phyloP scores from a whole-genome alignment of 2,113 vertebrate genomes.

The Pelodiscus sinensis region DNA sequence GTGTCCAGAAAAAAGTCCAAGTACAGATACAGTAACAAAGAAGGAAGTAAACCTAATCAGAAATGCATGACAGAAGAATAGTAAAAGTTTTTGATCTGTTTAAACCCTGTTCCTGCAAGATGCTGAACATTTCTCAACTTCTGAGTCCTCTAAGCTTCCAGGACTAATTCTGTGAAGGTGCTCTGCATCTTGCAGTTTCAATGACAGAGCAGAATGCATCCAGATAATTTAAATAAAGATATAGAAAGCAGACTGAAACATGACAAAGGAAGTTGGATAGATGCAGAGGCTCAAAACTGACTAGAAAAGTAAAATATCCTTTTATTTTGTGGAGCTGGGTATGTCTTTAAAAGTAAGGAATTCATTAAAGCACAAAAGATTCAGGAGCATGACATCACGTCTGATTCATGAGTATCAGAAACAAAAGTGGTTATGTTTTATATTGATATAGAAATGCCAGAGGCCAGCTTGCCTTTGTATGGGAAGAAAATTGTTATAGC shows the following conservation, averaged over 20 bases:
- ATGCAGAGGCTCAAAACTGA: neutral
- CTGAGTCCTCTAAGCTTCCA: neutral
- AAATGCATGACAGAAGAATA: neutral
- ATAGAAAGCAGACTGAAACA: neutral
- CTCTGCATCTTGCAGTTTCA: neutral
- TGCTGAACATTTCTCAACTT: neutral
- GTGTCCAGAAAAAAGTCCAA: neutral
- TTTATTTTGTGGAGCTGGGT: accelerated
- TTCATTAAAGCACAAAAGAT: neutral
- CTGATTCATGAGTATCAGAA: neutral
- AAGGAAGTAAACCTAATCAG: neutral
- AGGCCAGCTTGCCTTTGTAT: accelerated
- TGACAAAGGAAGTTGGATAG: neutral
- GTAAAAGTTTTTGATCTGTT: neutral
- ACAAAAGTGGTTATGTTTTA: neutral
- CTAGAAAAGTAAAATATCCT: neutral
- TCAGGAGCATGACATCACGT: neutral
- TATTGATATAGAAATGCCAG: neutral
- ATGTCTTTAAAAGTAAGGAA: neutral
- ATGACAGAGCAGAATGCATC: neutral
- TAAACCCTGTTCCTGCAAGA: neutral
- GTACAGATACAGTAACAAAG: neutral
- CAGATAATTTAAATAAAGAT: neutral
- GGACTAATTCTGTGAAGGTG: neutral
- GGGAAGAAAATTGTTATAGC: neutral